Base-by-base conservation (phyloP, 1,140 invertebrate genomes). In the Sipha flava region DNA sequence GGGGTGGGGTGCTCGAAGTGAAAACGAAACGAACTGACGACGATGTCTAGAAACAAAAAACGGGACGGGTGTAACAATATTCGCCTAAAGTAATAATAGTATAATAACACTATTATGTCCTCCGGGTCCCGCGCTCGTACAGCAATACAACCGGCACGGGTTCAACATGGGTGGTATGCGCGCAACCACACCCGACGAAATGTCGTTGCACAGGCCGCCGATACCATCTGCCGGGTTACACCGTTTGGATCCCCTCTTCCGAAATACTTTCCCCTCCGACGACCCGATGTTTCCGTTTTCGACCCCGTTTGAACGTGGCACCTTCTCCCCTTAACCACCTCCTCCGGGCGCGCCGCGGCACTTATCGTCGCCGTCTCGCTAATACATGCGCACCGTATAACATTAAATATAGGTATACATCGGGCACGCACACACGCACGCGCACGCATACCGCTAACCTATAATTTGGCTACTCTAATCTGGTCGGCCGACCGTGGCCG, bases 121-220 rank as follows among this genome's bases (percentile, higher is more conserved):
- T 77, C 73, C 49, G 49, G 73, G 73, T 57, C 72, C 72, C 21
- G 49, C 37, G n/a, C 47, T 16, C 37, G 34, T 0, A 9, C 34
- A 77, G 73, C 73, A 77, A 77, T 47, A 77, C 73, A 59, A 77
- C 73, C 52, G 52, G 52, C 73, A 75, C 72, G 72, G 72, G 72
- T 57, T 75, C 72, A 59, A 59, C 49, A 77, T 77, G 73, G 73
- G 73, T 77, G 73, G 73, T 57, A 57, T 52, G 52, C 21, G 14
- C 21, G 6, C 72, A 75, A 75, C 49, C 73, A 57, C 73, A 57
- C 73, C 73, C 73, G 73, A 77, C 47, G 73, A 77, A 59, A 37
- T 57, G 73, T 59, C 73, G 70, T 54, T 34, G 1, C 29, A 16
- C 62, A 21, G 37, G 49, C 72, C 18, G 26, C 68, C 12, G 49